Evolutionary conservation across 2,113 vertebrate genomes (phyloP).

Genomic region (Cryptomyrus ogoouensis): DNA sequence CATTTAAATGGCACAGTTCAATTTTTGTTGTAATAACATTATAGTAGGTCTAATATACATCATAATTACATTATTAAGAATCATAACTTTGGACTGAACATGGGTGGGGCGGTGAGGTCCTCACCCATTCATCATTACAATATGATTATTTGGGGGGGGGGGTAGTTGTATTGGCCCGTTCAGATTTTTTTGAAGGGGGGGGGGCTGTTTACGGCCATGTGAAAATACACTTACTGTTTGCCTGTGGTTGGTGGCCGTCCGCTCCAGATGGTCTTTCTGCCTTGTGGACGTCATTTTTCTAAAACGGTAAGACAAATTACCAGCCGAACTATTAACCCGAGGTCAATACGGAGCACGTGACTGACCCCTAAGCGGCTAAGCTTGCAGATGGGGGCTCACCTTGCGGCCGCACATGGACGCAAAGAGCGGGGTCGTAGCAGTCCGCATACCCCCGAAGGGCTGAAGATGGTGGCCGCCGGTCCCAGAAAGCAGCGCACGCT

Average conservation of each 20-base stretch:
- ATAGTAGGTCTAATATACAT: neutral
- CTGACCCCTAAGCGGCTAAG: neutral
- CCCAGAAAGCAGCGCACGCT: conserved; percentile 49
- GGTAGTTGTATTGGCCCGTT: no score
- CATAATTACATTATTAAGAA: neutral
- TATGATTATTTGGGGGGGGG: no score
- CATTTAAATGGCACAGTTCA: neutral
- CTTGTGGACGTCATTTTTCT: conserved; percentile 73
- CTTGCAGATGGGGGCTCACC: conserved; percentile 53
- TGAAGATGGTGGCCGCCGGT: conserved; percentile 48
- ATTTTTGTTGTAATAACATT: neutral
- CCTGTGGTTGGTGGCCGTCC: conserved; percentile 75
- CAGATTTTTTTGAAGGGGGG: no score
- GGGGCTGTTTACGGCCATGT: neutral
- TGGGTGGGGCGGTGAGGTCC: neutral
- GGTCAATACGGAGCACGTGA: neutral
- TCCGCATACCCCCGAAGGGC: conserved; percentile 12
- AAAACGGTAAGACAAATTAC: conserved; percentile 32
- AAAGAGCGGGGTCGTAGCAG: conserved; percentile 33
- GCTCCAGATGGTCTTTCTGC: conserved; percentile 80
- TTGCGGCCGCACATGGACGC: conserved; percentile 42
- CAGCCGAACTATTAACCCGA: neutral
- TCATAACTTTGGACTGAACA: neutral
- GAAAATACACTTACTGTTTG: conserved; percentile 67
- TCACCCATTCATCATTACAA: neutral